These are phyloP conservation scores for Epsilonema sp. DNA, from an alignment of 2,888 invertebrate genomes.

Conservation along the genomic window DNA sequence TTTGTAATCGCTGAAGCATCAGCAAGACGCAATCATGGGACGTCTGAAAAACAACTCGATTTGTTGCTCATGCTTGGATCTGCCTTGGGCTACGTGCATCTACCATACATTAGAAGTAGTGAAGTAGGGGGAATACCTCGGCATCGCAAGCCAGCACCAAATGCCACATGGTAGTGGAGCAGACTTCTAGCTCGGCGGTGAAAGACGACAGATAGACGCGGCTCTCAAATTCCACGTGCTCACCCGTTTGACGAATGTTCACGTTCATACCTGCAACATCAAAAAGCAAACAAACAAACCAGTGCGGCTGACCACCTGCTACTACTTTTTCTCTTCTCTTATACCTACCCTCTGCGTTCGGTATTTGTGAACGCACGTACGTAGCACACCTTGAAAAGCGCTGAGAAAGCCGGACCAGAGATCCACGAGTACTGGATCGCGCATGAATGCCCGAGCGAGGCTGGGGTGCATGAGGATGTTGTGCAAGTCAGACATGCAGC, in stretches of 20 bases:
- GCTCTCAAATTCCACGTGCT: constrained; percentile 88
- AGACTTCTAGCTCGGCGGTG: constrained; percentile 86
- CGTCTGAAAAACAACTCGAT: no score
- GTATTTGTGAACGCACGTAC: no score
- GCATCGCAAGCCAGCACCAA: constrained; percentile 54
- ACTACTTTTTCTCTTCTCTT: no score
- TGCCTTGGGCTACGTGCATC: no score
- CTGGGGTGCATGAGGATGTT: constrained; percentile 80
- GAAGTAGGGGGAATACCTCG: no score
- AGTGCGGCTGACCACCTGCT: no score
- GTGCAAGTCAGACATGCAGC: constrained; percentile 82
- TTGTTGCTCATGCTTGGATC: no score
- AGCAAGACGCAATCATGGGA: no score
- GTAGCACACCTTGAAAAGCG: constrained; percentile 61
- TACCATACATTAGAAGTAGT: no score
- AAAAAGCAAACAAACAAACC: no score
- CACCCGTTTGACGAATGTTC: constrained; percentile 55
- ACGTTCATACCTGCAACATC: constrained; percentile 69
- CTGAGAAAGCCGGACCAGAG: constrained; percentile 89
- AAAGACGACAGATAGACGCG: constrained; percentile 93
- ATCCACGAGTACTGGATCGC: constrained; percentile 54
- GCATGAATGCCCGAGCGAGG: constrained; percentile 69
- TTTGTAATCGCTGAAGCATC: no score
- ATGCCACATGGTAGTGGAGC: constrained; percentile 94
- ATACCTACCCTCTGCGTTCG: no score